These are phyloP conservation scores for Conus canariensis DNA, from an alignment of 2,888 invertebrate species.

Conservation along the genomic window DNA sequence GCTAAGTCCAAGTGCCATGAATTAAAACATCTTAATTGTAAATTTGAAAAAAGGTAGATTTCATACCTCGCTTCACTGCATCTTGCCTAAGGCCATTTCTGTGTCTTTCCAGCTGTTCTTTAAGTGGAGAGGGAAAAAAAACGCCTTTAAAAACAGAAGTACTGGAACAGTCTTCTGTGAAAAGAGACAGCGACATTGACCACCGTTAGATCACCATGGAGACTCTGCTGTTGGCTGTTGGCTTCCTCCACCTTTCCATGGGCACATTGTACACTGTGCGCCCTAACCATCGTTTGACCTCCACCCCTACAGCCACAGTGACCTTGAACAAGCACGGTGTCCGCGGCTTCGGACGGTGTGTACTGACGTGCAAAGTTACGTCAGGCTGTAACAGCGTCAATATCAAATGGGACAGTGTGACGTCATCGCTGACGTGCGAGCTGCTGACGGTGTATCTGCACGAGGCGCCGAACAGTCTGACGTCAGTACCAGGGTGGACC, in stretches of 20 bases:
- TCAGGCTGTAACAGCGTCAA: not conserved
- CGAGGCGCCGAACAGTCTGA: not conserved
- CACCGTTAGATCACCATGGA: not conserved
- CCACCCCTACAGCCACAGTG: not conserved
- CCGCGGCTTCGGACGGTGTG: not conserved
- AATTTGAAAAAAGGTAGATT: no score
- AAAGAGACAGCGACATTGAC: not conserved
- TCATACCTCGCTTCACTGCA: no score
- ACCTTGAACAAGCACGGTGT: not conserved
- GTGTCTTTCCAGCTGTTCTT: not conserved
- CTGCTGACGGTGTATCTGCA: not conserved
- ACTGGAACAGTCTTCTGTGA: not conserved
- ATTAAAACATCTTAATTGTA: no score
- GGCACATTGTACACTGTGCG: not conserved
- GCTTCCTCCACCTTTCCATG: not conserved
- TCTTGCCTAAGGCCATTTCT: no score
- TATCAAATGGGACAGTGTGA: not conserved
- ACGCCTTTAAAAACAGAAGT: not conserved
- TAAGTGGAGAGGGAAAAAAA: not conserved
- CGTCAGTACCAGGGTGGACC: not conserved
- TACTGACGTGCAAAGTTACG: not conserved
- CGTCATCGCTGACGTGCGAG: constrained; percentile 20
- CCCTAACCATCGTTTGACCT: not conserved
- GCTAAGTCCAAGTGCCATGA: no score
- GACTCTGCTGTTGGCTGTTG: not conserved